Conservation (phyloP, 1,140 invertebrate species). For the Leptopilina clavipes region DNA sequence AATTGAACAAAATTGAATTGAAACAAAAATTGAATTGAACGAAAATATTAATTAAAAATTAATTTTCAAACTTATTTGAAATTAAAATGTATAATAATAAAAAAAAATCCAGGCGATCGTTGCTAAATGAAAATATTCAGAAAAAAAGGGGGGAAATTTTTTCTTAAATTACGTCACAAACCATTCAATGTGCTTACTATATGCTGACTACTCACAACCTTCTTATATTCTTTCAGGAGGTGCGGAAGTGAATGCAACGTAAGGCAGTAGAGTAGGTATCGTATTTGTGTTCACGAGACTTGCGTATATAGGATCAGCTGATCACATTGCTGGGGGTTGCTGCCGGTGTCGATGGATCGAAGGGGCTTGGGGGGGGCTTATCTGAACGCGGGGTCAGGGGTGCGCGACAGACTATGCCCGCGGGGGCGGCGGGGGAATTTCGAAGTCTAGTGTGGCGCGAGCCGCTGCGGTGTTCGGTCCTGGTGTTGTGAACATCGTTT, state of each 20-base stretch:
- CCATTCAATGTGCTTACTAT: background rate
- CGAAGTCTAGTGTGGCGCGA: slow-evolving; percentile 65
- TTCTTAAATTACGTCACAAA: no score
- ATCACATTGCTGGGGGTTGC: slow-evolving; percentile 38
- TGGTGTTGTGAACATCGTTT: slow-evolving; percentile 48
- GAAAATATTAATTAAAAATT: no score
- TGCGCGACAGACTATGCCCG: slow-evolving; percentile 46
- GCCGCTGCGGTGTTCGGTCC: slow-evolving; percentile 59
- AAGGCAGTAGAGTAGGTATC: background rate
- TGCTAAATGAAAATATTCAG: no score
- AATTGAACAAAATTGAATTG: no score
- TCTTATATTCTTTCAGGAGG: slow-evolving; percentile 39
- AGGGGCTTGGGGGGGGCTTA: slow-evolving; percentile 38
- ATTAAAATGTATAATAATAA: no score
- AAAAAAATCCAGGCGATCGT: no score
- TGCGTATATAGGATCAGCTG: slow-evolving; percentile 49
- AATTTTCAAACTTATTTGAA: no score
- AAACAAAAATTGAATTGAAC: no score
- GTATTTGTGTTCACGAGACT: background rate
- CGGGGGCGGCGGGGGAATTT: slow-evolving; percentile 59
- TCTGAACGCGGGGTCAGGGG: slow-evolving; percentile 43
- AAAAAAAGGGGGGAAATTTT: no score
- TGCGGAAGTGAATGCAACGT: slow-evolving; percentile 46
- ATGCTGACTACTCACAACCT: background rate
- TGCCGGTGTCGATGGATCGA: slow-evolving; percentile 40